Percentiles rank a stretch among this genome's conserved stretches.
Evolutionary conservation across 2,113 vertebrate genomes (phyloP).

Genomic region (Prionailurus viverrinus): DNA sequence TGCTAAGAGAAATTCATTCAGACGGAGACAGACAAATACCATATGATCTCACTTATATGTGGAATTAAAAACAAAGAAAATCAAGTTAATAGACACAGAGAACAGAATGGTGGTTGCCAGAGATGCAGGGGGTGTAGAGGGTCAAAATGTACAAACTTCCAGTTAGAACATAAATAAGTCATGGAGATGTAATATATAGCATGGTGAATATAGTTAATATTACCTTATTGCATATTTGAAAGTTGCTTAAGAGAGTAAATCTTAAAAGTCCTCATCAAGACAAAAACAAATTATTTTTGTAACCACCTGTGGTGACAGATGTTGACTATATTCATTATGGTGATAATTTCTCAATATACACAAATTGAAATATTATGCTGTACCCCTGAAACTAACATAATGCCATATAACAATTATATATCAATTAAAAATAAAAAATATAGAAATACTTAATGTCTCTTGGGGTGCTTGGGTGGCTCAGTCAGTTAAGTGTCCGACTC

Average conservation of each 20-base stretch:
- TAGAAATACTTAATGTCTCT: background rate
- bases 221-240: background rate
- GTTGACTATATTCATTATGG: background rate
- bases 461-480: background rate
- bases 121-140: background rate
- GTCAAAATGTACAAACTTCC: background rate
- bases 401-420: background rate
- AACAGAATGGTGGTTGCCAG: background rate
- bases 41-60: background rate
- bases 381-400: background rate
- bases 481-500: too few species aligned
- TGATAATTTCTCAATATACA: background rate
- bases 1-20: background rate
- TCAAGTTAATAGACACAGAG: background rate
- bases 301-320: background rate
- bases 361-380: background rate
- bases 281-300: background rate
- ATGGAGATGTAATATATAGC: background rate
- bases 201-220: background rate
- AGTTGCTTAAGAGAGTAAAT: background rate
- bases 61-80: background rate
- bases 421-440: background rate
- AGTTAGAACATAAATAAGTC: background rate
- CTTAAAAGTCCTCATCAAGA: background rate
- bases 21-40: background rate